phyloP scores from a whole-genome alignment of 1,140 invertebrate genomes.

The Drosophila athabasca region DNA sequence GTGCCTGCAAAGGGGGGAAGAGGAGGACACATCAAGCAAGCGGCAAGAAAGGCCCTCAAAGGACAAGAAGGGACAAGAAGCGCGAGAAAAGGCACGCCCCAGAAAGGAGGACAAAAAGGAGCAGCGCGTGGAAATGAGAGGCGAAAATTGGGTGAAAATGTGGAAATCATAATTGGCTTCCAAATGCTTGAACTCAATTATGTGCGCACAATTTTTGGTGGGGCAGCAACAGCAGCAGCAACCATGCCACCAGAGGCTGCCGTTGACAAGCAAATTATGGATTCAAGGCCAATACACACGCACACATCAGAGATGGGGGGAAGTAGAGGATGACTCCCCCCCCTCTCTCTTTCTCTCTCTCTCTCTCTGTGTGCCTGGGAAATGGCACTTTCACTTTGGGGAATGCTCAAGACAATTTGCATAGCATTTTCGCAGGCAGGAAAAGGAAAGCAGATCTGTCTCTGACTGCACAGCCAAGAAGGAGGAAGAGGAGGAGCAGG shows the following conservation, averaged over 20 bases:
- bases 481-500: neutral
- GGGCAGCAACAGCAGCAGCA: too few species aligned
- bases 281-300: slow-evolving; percentile 66
- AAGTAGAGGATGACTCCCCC: neutral
- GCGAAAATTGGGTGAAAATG: slow-evolving; percentile 46
- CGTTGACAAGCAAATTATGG: slow-evolving; percentile 80
- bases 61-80: too few species aligned
- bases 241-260: slow-evolving; percentile 29
- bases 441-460: slow-evolving; percentile 11
- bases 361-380: slow-evolving; percentile 31
- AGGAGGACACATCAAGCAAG: neutral
- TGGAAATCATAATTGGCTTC: slow-evolving; percentile 80
- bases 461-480: slow-evolving; percentile 5
- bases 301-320: slow-evolving; percentile 17
- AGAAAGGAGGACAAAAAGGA: too few species aligned
- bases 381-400: slow-evolving; percentile 72
- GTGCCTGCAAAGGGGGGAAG: too few species aligned
- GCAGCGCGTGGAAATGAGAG: neutral
- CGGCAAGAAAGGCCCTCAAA: slow-evolving; percentile 8
- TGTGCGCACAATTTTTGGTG: slow-evolving; percentile 71
- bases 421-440: slow-evolving; percentile 44
- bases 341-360: too few species aligned
- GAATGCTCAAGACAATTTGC: slow-evolving; percentile 73
- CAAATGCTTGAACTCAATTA: slow-evolving; percentile 82
- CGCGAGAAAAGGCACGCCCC: too few species aligned